Evolutionary conservation across 2,888 invertebrate genomes (phyloP).

Genomic region (Cephus pulcher): DNA sequence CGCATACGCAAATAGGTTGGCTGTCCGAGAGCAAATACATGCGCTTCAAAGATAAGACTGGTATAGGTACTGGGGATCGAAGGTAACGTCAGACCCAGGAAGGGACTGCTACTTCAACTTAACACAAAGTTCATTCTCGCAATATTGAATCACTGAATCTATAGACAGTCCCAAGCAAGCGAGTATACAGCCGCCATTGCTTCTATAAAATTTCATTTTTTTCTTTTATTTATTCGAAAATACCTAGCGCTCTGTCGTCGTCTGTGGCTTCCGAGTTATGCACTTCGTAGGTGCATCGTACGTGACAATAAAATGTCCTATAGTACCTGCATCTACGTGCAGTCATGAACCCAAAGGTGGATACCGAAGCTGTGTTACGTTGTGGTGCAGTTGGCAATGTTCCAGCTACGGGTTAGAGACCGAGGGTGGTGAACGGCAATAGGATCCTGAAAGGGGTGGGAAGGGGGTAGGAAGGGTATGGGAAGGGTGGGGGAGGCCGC

Average conservation of each 20-base stretch:
- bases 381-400: not conserved
- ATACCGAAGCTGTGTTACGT: not conserved
- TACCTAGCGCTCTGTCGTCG: not conserved
- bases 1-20: conserved; percentile 59
- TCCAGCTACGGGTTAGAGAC: conserved; percentile 1
- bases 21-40: conserved; percentile 59
- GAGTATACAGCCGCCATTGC: not conserved
- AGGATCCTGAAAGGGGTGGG: not conserved
- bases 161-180: not conserved
- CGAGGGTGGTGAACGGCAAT: conserved; percentile 5
- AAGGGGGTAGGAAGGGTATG: not conserved
- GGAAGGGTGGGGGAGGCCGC: not conserved
- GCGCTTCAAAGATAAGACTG: conserved; percentile 55
- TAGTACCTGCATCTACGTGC: not conserved
- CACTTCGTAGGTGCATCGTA: not conserved
- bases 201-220: not conserved
- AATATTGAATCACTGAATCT: not conserved
- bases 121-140: not conserved
- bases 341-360: not conserved
- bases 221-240: not conserved
- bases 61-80: conserved; percentile 19
- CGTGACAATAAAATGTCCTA: not conserved
- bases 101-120: conserved; percentile 21
- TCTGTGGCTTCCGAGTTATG: not conserved
- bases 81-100: conserved; percentile 18